A percentile compares a stretch with the other conserved stretches of the same genome.
Evolutionary conservation across 2,888 invertebrate species (phyloP).

Genomic region (Leptopilina myrica): DNA sequence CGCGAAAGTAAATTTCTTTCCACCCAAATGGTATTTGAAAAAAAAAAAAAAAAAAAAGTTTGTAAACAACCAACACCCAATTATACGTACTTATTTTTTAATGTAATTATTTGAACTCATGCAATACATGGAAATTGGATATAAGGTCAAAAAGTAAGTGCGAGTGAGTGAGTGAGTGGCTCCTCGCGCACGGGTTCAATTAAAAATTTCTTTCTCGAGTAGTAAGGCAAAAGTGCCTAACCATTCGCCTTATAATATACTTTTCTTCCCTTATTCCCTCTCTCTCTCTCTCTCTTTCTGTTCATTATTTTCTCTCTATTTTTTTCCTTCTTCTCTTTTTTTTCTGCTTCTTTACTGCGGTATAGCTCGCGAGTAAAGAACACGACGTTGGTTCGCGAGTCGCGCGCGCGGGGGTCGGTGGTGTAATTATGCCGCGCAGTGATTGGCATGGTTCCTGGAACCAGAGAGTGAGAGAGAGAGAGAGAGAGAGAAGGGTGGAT

Average conservation of each 20-base stretch:
- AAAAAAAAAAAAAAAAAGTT: neutral
- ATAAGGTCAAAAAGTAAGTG: slow-evolving; percentile 10
- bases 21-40: neutral
- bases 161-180: slow-evolving; percentile 25
- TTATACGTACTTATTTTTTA: slow-evolving; percentile 30
- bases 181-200: slow-evolving; percentile 50
- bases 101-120: slow-evolving; percentile 30
- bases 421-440: slow-evolving; percentile 75
- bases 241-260: slow-evolving; percentile 37
- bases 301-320: slow-evolving; percentile 49
- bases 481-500: slow-evolving; percentile 58
- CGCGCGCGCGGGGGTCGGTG: slow-evolving; percentile 66
- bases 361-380: slow-evolving; percentile 67
- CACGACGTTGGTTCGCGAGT: slow-evolving; percentile 64
- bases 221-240: slow-evolving; percentile 53
- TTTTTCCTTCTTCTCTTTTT: slow-evolving; percentile 29
- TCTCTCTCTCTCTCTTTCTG: slow-evolving; percentile 36
- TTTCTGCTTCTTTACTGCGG: slow-evolving; percentile 58
- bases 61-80: slow-evolving; percentile 1
- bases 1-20: neutral
- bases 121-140: slow-evolving; percentile 30
- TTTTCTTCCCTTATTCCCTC: slow-evolving; percentile 38
- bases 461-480: slow-evolving; percentile 49
- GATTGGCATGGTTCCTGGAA: slow-evolving; percentile 76
- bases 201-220: slow-evolving; percentile 57